Percentiles rank a stretch among this genome's conserved stretches.
These are phyloP conservation scores for Chloroclysta siterata DNA, from an alignment of 2,888 invertebrate genomes.

Conservation along the genomic window DNA sequence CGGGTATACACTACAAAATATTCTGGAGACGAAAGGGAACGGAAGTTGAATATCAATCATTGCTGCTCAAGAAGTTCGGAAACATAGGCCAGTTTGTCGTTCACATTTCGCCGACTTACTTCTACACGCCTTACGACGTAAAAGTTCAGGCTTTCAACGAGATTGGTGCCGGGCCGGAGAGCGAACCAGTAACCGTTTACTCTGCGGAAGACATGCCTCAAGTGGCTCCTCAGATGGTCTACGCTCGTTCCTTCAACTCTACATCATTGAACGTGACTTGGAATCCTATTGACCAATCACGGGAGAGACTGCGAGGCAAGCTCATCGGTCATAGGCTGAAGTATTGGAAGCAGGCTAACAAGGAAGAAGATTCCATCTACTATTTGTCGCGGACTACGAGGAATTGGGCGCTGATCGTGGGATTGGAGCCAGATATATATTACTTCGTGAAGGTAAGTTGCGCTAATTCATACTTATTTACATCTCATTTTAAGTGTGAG, in stretches of 20 bases:
- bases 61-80: conserved; percentile 88
- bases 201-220: conserved; percentile 97
- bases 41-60: conserved; percentile 90
- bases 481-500: too few species aligned
- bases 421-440: conserved; percentile 95
- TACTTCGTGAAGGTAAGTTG: conserved; percentile 92
- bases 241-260: conserved; percentile 93
- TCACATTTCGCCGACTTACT: conserved; percentile 88
- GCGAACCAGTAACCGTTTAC: conserved; percentile 89
- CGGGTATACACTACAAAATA: conserved; percentile 95
- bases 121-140: conserved; percentile 93
- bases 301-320: conserved; percentile 94
- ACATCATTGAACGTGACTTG: conserved; percentile 97
- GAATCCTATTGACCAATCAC: conserved; percentile 93
- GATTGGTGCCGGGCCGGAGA: conserved; percentile 92
- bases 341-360: conserved; percentile 92
- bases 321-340: conserved; percentile 97
- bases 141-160: conserved; percentile 94
- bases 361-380: conserved; percentile 92
- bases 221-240: conserved; percentile 93
- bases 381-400: conserved; percentile 93
- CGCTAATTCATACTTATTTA: background rate
- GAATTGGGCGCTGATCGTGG: conserved; percentile 96
- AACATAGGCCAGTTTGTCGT: conserved; percentile 93
- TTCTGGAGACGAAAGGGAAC: conserved; percentile 92